Conservation (phyloP, 2,888 invertebrate species). For the Cyclophora punctaria region DNA sequence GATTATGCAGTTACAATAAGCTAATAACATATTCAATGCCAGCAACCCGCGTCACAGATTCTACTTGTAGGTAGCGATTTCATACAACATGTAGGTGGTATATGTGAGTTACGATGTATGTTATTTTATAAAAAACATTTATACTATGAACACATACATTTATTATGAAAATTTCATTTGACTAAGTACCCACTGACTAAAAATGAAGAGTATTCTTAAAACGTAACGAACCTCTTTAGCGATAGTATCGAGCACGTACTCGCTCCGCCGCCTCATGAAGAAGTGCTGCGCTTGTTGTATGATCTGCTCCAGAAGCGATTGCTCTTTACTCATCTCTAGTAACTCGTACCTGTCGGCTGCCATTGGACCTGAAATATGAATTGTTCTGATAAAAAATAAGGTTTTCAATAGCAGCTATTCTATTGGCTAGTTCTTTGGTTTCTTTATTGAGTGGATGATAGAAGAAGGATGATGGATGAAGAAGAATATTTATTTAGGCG, state of each 20-base stretch:
- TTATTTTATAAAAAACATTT: too few species aligned
- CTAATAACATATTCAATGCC: too few species aligned
- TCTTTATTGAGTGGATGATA: background rate
- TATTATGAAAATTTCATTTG: too few species aligned
- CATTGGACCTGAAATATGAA: slow-evolving; percentile 78
- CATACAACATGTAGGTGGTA: too few species aligned
- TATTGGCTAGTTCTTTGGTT: background rate
- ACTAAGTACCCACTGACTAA: too few species aligned
- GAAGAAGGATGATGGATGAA: too few species aligned
- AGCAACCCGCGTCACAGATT: too few species aligned
- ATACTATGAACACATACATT: too few species aligned
- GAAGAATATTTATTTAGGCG: too few species aligned
- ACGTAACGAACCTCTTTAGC: slow-evolving; percentile 80
- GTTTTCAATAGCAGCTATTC: background rate
- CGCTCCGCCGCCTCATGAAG: slow-evolving; percentile 92
- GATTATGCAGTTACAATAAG: too few species aligned
- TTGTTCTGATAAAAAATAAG: background rate
- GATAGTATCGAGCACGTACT: slow-evolving; percentile 93
- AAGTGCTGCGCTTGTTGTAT: slow-evolving; percentile 97
- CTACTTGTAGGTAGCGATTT: too few species aligned
- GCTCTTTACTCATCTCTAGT: slow-evolving; percentile 91
- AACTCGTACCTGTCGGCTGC: slow-evolving; percentile 92
- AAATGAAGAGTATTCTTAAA: background rate
- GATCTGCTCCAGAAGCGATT: slow-evolving; percentile 95
- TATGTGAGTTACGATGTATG: too few species aligned